Base-by-base conservation (phyloP, 2,113 vertebrate species). In the Lagopus leucura region DNA sequence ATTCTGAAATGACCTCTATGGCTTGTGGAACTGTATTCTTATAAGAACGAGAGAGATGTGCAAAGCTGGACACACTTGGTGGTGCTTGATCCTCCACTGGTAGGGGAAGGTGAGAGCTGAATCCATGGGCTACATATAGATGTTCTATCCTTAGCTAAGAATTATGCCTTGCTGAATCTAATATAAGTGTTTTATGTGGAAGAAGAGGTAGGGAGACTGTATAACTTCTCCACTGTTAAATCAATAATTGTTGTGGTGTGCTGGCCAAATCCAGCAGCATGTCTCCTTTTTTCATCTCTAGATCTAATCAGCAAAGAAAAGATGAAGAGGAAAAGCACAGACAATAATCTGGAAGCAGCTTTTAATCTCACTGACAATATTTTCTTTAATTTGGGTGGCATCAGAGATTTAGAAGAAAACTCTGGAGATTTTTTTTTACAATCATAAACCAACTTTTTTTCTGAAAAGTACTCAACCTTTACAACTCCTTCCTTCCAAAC, bases 111-210 rank as follows among this genome's bases (percentile, higher is more conserved):
- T 55, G 64, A 60, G 42, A 83, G 28, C 40, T 74, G 55, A 83
- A 80, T 74, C 55, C 57, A 86, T 55, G 72, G 34, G 24, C 79
- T 86, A 64, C 57, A 86, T 76, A 79, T 42, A 88, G 79, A 64
- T 80, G 50, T 86, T 82, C 69, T 78, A 65, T 64, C 76, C 42
- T 34, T 32, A 80, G 19, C 28, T 82, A 88, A 83, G 82, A 83
- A 77, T 61, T 91, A 93, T 2, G 2, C 3, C 1, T 65, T 75
- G 52, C 43, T 84, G 73, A 92, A 83, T 71, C 28, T 94, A 88
- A 93, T 83, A 4, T 32, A 90, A 80, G 52, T 92, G 65, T 86
- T 95, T 94, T 77, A 91, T 88, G 83, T 81, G 52, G 55, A 74
- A 88, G 86, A 95, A 74, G 34, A 38, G 10, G 34, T 70, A 81